phyloP scores from a whole-genome alignment of 2,797 vertebrate species.

The Melanotaenia parkinsoni region DNA sequence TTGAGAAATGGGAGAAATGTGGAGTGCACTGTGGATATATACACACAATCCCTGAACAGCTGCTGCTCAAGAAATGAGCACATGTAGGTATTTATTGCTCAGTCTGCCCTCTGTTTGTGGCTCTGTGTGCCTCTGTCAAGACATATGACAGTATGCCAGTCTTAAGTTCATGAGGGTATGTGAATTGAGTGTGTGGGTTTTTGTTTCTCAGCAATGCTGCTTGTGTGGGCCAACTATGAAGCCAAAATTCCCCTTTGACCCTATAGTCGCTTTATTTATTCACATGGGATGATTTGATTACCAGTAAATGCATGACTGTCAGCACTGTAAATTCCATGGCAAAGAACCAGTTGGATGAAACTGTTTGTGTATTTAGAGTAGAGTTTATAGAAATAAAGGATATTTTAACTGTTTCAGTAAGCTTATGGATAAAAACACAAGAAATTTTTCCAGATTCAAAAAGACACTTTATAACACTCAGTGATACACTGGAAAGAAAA shows the following conservation, averaged over 20 bases:
- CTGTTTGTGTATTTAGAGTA: conserved; percentile 21
- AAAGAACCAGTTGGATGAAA: conserved; percentile 3
- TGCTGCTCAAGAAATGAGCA: conserved; percentile 46
- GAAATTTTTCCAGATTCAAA: not conserved
- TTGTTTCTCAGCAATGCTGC: conserved; percentile 20
- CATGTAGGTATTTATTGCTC: conserved; percentile 42
- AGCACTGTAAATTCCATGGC: conserved; percentile 22
- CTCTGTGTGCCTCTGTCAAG: conserved; percentile 11
- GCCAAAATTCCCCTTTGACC: conserved; percentile 67
- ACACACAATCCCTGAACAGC: conserved; percentile 21
- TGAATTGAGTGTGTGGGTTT: conserved; percentile 8
- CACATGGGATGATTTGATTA: conserved; percentile 68
- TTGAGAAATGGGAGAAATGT: conserved; percentile 74
- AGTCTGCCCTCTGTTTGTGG: conserved; percentile 36
- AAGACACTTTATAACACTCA: not conserved
- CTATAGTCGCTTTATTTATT: conserved; percentile 50
- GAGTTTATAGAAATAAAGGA: conserved; percentile 11
- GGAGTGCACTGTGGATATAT: conserved; percentile 27
- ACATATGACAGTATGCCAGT: conserved; percentile 20
- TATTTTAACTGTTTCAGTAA: conserved; percentile 12
- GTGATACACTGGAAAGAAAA: not conserved
- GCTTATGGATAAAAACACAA: not conserved
- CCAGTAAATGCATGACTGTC: conserved; percentile 54
- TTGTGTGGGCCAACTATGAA: conserved; percentile 59
- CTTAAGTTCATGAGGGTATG: conserved; percentile 12